These are phyloP conservation scores for Melanerpes aurifrons DNA, from an alignment of 2,113 vertebrate species.

Conservation along the genomic window DNA sequence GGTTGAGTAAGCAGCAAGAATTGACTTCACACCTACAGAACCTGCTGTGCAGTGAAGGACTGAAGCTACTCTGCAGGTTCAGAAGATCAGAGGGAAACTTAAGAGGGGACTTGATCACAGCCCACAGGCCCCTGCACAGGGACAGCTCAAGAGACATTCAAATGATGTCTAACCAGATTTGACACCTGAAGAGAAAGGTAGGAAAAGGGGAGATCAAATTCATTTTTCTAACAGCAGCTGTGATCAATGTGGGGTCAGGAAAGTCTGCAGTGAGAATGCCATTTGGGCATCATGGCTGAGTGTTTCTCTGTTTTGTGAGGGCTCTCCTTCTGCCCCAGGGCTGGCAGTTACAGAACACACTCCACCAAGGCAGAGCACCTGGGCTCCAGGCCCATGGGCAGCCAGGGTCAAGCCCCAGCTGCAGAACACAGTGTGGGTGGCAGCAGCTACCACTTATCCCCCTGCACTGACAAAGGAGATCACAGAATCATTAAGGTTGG, in stretches of 20 bases:
- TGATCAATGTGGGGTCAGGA: neutral
- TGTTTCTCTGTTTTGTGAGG: neutral
- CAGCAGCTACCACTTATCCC: neutral
- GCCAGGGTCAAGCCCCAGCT: rapidly evolving
- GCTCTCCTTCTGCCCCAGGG: neutral
- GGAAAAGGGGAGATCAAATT: neutral
- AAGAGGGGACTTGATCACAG: neutral
- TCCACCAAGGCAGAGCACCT: neutral
- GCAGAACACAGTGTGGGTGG: rapidly evolving
- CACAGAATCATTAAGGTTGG: no score
- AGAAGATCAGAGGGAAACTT: neutral
- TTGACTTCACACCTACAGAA: neutral
- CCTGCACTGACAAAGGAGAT: neutral
- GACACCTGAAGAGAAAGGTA: neutral
- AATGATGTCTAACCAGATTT: neutral
- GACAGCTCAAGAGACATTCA: neutral
- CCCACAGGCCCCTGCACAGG: neutral
- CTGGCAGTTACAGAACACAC: neutral
- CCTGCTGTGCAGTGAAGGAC: neutral
- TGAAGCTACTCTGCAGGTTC: neutral
- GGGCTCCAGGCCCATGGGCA: rapidly evolving
- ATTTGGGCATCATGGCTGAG: neutral
- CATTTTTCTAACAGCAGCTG: neutral
- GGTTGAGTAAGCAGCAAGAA: neutral
- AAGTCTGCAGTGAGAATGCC: neutral